Percentiles rank a stretch among this genome's conserved stretches.
These are phyloP conservation scores for Periparus ater DNA, from an alignment of 2,797 vertebrate species.

Conservation along the genomic window DNA sequence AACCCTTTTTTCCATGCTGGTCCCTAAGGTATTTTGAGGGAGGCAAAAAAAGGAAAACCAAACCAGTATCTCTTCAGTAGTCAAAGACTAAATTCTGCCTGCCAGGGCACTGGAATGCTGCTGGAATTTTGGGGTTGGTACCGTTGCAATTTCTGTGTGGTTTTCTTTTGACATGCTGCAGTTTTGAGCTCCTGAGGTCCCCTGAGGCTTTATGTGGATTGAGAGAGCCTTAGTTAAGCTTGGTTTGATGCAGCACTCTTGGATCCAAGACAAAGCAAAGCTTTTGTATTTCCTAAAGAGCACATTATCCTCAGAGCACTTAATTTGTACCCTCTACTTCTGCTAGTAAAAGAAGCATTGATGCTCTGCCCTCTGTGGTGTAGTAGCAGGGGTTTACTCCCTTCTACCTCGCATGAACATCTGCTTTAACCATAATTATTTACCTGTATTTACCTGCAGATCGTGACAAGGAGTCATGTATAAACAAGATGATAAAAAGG, in stretches of 20 bases:
- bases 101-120: background rate
- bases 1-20: accelerated
- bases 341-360: background rate
- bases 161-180: background rate
- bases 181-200: background rate
- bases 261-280: slow-evolving; percentile 35
- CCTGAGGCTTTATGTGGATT: background rate
- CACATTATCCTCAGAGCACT: background rate
- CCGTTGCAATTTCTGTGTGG: background rate
- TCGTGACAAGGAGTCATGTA: background rate
- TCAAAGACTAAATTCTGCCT: background rate
- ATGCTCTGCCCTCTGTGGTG: background rate
- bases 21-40: background rate
- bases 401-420: background rate
- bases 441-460: slow-evolving; percentile 42
- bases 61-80: background rate
- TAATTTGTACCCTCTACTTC: background rate
- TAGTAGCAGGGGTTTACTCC: background rate
- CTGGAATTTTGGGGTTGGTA: background rate
- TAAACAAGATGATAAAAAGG: slow-evolving; percentile 45
- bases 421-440: slow-evolving; percentile 48
- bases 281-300: slow-evolving; percentile 35
- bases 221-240: slow-evolving; percentile 44
- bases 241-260: slow-evolving; percentile 11
- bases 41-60: background rate